phyloP scores from a whole-genome alignment of 37 sponge, comb jelly and placozoan genomes.

The Dysidea cf. avara region DNA sequence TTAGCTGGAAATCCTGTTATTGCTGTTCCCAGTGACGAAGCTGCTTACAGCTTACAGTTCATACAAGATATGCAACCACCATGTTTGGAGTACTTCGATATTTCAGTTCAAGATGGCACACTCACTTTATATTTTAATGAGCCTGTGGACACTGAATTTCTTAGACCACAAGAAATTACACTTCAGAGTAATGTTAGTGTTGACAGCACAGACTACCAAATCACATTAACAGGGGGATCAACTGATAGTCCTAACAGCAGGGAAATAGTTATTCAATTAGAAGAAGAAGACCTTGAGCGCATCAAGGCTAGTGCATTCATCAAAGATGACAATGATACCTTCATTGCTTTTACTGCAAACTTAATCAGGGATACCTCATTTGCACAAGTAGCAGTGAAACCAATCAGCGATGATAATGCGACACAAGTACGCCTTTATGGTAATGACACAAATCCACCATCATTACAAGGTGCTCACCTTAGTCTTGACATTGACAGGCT shows the following conservation, averaged over 20 bases:
- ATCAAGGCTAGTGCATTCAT: constrained; percentile 69
- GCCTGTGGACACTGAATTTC: constrained; percentile 65
- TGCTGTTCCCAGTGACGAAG: constrained; percentile 27
- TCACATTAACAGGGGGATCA: constrained; percentile 57
- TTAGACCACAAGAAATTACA: constrained; percentile 57
- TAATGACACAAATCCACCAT: constrained; percentile 60
- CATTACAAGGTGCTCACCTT: constrained; percentile 35
- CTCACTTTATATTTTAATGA: constrained; percentile 80
- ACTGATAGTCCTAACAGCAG: constrained; percentile 58
- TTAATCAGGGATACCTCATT: constrained; percentile 77
- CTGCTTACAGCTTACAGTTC: constrained; percentile 53
- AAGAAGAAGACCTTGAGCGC: constrained; percentile 35
- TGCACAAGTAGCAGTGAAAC: constrained; percentile 37
- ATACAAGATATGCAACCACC: constrained; percentile 63
- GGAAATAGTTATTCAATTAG: constrained; percentile 45
- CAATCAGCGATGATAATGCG: constrained; percentile 38
- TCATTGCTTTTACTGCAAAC: constrained; percentile 54
- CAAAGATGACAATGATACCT: constrained; percentile 66
- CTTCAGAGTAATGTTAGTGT: constrained; percentile 27
- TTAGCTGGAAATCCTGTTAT: constrained; percentile 60
- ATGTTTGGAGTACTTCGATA: constrained; percentile 66
- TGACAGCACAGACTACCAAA: not conserved
- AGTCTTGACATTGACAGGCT: constrained; percentile 71
- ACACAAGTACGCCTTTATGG: constrained; percentile 45
- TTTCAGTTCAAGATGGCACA: constrained; percentile 74